A percentile compares a stretch with the other conserved stretches of the same genome.
Evolutionary conservation across 2,888 invertebrate species (phyloP).

Genomic region (Athetis lepigone): DNA sequence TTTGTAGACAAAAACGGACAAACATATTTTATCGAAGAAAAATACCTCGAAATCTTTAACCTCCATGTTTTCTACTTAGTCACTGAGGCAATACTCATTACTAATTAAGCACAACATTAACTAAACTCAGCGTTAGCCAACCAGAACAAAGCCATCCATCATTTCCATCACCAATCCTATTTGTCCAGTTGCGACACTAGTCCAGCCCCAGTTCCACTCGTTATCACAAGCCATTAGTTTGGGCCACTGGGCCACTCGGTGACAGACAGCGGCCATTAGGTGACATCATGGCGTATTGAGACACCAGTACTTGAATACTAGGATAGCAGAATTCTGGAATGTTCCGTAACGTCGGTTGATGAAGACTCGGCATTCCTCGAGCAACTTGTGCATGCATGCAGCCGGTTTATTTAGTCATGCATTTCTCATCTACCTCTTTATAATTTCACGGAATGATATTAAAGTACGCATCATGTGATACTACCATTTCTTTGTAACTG

Average conservation of each 20-base stretch:
- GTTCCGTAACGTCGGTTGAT: neutral
- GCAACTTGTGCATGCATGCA: constrained; percentile 26
- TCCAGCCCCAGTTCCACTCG: constrained; percentile 9
- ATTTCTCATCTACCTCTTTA: constrained; percentile 44
- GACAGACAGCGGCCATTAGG: constrained; percentile 49
- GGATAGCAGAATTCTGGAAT: constrained; percentile 15
- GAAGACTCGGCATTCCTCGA: neutral
- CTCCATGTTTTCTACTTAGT: neutral
- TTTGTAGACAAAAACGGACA: too few species aligned
- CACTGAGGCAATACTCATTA: neutral
- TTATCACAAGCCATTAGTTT: constrained; percentile 51
- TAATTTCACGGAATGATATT: constrained; percentile 51
- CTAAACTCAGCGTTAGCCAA: neutral
- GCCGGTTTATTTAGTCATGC: constrained; percentile 55
- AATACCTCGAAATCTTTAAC: too few species aligned
- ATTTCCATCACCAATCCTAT: constrained; percentile 31
- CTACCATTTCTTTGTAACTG: constrained; percentile 30
- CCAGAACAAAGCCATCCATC: neutral
- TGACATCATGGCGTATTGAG: constrained; percentile 54
- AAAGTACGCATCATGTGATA: constrained; percentile 16
- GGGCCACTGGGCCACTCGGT: constrained; percentile 18
- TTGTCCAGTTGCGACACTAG: constrained; percentile 16
- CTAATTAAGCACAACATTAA: neutral
- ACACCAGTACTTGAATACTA: constrained; percentile 16
- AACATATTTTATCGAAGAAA: too few species aligned